Percentiles rank a stretch among this genome's conserved stretches.
Evolutionary conservation across 2,797 vertebrate species (phyloP).

Genomic region (Chanos chanos): DNA sequence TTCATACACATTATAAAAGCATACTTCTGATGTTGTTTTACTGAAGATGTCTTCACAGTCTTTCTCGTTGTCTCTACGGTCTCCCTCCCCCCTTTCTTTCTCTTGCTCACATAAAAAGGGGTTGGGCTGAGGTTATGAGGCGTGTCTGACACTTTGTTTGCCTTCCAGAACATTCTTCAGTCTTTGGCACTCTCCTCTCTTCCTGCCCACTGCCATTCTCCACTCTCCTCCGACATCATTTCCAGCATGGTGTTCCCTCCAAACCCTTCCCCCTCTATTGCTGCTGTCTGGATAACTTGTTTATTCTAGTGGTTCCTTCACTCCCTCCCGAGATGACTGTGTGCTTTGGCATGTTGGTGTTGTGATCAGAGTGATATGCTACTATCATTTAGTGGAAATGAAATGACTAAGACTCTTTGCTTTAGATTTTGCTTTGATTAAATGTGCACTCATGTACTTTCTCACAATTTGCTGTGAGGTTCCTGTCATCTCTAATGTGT

Average conservation of each 20-base stretch:
- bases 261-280: slow-evolving; percentile 17
- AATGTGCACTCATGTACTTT: no score
- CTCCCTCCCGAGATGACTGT: slow-evolving; percentile 22
- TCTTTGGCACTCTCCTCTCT: slow-evolving; percentile 15
- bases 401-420: no score
- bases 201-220: no score
- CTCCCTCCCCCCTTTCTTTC: no score
- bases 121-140: no score
- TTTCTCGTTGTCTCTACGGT: not conserved
- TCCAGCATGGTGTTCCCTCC: slow-evolving; percentile 21
- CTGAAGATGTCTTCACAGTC: slow-evolving; percentile 12
- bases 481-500: no score
- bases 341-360: slow-evolving; percentile 18
- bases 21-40: slow-evolving; percentile 26
- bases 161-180: slow-evolving; percentile 10
- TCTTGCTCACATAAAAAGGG: no score
- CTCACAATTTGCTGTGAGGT: no score
- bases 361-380: not conserved
- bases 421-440: no score
- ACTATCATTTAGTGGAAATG: no score
- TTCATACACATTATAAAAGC: slow-evolving; percentile 18
- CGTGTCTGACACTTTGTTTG: slow-evolving; percentile 22
- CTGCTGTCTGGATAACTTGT: slow-evolving; percentile 26
- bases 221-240: no score
- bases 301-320: no score